Evolutionary conservation across 2,113 vertebrate genomes (phyloP).

Genomic region (Xiphias gladius): DNA sequence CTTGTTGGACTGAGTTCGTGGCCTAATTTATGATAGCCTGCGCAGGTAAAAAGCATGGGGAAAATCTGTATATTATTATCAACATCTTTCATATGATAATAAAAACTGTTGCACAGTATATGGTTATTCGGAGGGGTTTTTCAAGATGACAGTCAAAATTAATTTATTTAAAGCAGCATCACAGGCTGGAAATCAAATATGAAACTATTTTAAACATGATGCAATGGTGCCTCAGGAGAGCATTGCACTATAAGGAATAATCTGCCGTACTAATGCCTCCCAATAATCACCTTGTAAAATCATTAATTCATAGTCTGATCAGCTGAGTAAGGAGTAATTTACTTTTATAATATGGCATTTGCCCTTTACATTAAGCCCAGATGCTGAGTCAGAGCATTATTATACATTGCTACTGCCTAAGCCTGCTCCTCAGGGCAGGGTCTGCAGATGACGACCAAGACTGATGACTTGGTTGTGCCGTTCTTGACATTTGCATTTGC

Average conservation of each 20-base stretch:
- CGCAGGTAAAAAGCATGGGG: neutral
- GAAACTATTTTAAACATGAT: constrained; percentile 31
- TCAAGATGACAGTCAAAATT: neutral
- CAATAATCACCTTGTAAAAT: constrained; percentile 50
- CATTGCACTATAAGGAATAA: constrained; percentile 60
- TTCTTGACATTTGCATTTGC: constrained; percentile 59
- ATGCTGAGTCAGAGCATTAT: constrained; percentile 66
- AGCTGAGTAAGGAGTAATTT: constrained; percentile 61
- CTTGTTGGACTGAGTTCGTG: neutral
- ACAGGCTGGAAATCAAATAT: constrained; percentile 23
- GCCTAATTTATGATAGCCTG: neutral
- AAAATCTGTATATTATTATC: neutral
- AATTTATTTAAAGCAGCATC: neutral
- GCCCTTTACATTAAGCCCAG: constrained; percentile 67
- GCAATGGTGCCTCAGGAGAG: constrained; percentile 46
- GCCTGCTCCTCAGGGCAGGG: constrained; percentile 54
- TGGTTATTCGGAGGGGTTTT: neutral
- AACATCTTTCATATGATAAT: neutral
- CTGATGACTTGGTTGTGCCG: constrained; percentile 58
- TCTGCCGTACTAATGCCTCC: constrained; percentile 28
- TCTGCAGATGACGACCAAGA: constrained; percentile 49
- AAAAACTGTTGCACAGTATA: neutral
- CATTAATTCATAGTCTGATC: constrained; percentile 71
- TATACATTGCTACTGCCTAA: constrained; percentile 46
- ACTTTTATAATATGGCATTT: constrained; percentile 66